Evolutionary conservation across 1,140 invertebrate genomes (phyloP).

Genomic region (Cyclargus thomasi): DNA sequence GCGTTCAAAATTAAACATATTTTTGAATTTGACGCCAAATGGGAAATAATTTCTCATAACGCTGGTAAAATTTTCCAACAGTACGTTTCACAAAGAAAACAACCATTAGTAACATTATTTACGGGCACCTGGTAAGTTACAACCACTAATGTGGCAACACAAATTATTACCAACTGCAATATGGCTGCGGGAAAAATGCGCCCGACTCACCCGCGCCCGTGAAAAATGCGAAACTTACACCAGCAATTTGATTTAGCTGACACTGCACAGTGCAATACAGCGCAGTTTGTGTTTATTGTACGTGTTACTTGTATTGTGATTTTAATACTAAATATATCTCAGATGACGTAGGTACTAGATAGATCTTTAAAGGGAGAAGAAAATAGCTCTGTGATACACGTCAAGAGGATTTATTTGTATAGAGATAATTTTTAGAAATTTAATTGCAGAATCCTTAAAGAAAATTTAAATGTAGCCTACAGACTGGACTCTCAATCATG

Average conservation of each 20-base stretch:
- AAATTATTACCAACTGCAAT: conserved; percentile 36
- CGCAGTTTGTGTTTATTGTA: neutral
- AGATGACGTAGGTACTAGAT: neutral
- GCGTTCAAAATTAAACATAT: neutral
- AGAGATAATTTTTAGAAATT: no score
- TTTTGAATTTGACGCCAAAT: neutral
- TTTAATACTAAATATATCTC: neutral
- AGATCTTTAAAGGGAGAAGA: no score
- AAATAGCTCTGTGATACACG: no score
- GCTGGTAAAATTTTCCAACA: neutral
- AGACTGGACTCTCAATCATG: no score
- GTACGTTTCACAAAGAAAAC: conserved; percentile 4
- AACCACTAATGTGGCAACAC: conserved; percentile 46
- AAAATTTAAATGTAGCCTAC: no score
- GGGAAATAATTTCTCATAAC: neutral
- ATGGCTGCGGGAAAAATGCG: conserved; percentile 5
- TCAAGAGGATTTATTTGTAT: no score
- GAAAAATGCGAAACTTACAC: conserved; percentile 7
- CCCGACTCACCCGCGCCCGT: neutral
- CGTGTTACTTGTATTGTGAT: neutral
- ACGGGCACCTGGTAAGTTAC: conserved; percentile 42
- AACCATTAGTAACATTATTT: conserved; percentile 37
- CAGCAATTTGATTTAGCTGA: conserved; percentile 11
- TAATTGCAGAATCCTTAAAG: no score
- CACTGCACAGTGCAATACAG: neutral